A percentile compares a stretch with the other conserved stretches of the same genome.
Conservation (phyloP, 2,113 vertebrate species). For the Etheostoma cragini region DNA sequence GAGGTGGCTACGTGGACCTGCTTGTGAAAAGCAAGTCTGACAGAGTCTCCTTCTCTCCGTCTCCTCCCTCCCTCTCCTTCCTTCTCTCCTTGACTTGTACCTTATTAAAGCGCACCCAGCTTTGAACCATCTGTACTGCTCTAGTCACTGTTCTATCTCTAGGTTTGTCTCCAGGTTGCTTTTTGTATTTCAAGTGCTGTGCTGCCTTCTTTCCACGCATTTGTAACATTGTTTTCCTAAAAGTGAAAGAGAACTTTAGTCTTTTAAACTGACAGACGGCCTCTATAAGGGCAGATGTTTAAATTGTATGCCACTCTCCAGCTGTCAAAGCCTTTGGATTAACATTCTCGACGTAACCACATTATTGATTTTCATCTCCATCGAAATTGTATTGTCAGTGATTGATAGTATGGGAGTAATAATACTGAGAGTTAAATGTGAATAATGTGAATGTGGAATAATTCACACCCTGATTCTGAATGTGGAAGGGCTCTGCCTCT, state of each 20-base stretch:
- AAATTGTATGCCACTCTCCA: not conserved
- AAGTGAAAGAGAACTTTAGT: not conserved
- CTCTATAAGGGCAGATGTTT: slow-evolving; percentile 29
- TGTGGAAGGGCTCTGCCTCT: slow-evolving; percentile 67
- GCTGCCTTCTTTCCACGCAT: not conserved
- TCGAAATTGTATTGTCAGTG: slow-evolving; percentile 21
- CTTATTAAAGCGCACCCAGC: slow-evolving; percentile 52
- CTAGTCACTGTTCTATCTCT: slow-evolving; percentile 21
- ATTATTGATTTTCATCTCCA: slow-evolving; percentile 19
- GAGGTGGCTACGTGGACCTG: slow-evolving; percentile 78
- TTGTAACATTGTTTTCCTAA: slow-evolving; percentile 17
- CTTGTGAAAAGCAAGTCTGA: slow-evolving; percentile 79
- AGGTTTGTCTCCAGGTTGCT: slow-evolving; percentile 3
- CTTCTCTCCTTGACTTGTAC: slow-evolving; percentile 53
- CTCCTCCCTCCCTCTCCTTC: slow-evolving; percentile 36
- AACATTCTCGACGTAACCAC: not conserved
- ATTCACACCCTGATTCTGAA: slow-evolving; percentile 64
- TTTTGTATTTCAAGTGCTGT: slow-evolving; percentile 24
- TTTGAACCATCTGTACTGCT: slow-evolving; percentile 47
- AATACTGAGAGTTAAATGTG: slow-evolving; percentile 31
- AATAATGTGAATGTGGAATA: slow-evolving; percentile 49
- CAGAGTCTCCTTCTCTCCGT: slow-evolving; percentile 63
- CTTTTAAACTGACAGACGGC: not conserved
- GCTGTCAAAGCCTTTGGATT: slow-evolving; percentile 7
- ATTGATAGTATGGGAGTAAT: slow-evolving; percentile 20